Evolutionary conservation across 1,140 invertebrate species (phyloP).

Genomic region (Drosophila takahashii): DNA sequence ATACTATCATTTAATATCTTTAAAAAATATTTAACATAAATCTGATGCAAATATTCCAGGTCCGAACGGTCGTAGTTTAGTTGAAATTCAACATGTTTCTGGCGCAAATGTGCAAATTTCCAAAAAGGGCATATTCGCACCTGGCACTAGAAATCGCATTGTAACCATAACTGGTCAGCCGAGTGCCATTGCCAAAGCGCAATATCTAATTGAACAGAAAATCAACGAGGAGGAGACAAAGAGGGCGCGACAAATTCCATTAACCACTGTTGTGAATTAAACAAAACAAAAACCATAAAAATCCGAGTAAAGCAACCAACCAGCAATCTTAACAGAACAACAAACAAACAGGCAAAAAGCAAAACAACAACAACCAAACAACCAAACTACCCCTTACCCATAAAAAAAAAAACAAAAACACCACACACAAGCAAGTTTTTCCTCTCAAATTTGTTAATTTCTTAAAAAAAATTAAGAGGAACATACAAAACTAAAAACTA

Average conservation of each 20-base stretch:
- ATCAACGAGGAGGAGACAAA: constrained; percentile 98
- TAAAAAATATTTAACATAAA: constrained; percentile 66
- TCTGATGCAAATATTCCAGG: constrained; percentile 86
- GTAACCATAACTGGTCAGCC: constrained; percentile 97
- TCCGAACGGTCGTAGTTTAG: constrained; percentile 96
- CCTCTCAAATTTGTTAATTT: constrained; percentile 51
- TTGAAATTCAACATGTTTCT: constrained; percentile 98
- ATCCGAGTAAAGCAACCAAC: constrained; percentile 47
- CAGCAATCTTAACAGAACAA: constrained; percentile 48
- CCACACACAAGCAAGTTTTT: constrained; percentile 48
- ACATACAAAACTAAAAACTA: constrained; percentile 17
- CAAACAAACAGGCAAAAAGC: constrained; percentile 60
- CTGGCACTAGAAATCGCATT: constrained; percentile 97
- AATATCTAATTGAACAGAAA: constrained; percentile 97
- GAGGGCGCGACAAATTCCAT: constrained; percentile 94
- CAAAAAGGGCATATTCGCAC: constrained; percentile 98
- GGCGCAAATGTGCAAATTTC: constrained; percentile 99
- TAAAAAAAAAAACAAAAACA: not conserved
- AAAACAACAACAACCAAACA: constrained; percentile 67
- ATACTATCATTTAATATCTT: constrained; percentile 30
- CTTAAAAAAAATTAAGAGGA: constrained; percentile 12
- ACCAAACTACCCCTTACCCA: constrained; percentile 3
- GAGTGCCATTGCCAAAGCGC: constrained; percentile 94
- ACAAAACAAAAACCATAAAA: constrained; percentile 30
- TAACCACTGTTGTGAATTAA: constrained; percentile 89